phyloP scores from a whole-genome alignment of 2,797 vertebrate species.

The Rhynchotus rufescens region DNA sequence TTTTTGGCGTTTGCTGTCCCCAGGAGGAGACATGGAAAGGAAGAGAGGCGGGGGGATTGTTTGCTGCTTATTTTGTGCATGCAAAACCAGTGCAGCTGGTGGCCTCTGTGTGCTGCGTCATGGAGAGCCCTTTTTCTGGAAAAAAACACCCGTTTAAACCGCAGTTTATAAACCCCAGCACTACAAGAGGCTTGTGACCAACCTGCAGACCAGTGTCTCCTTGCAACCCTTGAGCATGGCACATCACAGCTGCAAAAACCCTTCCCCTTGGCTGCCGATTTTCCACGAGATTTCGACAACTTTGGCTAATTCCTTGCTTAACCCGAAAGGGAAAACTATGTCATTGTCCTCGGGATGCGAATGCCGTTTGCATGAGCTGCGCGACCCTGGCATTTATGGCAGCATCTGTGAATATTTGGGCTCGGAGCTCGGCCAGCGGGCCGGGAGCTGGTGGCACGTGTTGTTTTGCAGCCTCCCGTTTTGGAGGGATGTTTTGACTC shows the following conservation, averaged over 20 bases:
- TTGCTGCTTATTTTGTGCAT: conserved; percentile 4
- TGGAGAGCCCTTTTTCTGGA: not conserved
- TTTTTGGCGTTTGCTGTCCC: conserved; percentile 10
- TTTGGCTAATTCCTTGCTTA: not conserved
- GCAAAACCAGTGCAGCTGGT: not conserved
- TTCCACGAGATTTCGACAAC: conserved; percentile 13
- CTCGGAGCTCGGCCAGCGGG: not conserved
- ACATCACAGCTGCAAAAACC: conserved; percentile 21
- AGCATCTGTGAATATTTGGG: not conserved
- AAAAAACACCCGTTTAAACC: fast-evolving
- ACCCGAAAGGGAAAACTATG: not conserved
- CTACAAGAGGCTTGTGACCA: not conserved
- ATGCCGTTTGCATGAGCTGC: not conserved
- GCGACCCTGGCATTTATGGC: not conserved
- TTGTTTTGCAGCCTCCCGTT: not conserved
- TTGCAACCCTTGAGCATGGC: fast-evolving
- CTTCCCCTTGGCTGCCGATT: not conserved
- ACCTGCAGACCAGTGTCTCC: not conserved
- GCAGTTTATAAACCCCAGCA: not conserved
- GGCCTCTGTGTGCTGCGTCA: too few species aligned
- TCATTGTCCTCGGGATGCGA: conserved; percentile 17
- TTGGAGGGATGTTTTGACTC: not conserved
- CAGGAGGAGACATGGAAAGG: not conserved
- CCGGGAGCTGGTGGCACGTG: not conserved
- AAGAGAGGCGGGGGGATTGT: not conserved